Evolutionary conservation across 2,888 invertebrate species (phyloP), one percentile per base, ranked within the genome.

Genomic region (Trissolcus japonicus): DNA sequence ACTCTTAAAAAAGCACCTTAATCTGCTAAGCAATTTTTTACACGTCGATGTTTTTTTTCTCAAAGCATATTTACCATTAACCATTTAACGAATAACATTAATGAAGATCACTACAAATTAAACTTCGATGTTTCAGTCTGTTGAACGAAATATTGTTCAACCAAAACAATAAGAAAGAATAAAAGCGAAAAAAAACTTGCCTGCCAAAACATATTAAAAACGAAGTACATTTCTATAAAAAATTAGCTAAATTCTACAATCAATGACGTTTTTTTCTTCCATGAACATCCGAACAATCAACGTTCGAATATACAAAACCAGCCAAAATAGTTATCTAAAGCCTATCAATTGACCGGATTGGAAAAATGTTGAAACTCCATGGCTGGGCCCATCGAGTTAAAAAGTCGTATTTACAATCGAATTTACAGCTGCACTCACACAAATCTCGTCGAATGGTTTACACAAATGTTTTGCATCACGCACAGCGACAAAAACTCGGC

Each of bases 341-440:
- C 60, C 60, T 66, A 73, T 46, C 56, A 74, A 62, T 62, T 56
- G 53, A 74, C 62, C 62, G 51, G 74, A 60, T 41, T 11, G 62
- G 67, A 51, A 29, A 62, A 50, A 60, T 53, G 6, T 62, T 55
- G 57, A 57, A 67, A 67, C 46, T 57, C 43, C 41, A 67, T 67
- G 74, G 74, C 61, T 35, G 62, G 62, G 67, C 51, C 73, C 73
- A 48, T 66, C 56, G 55, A 16, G 14, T 16, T 6, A 16, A 46
- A 46, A 16, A 9, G n/a, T 51, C 62, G 41, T 35, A 69, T 21
- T 62, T 48, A 25, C 41, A 51, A 35, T 40, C 46, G 16, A 50
- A 61, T 69, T 40, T 56, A 60, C 68, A 61, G 7, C 13, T 29
- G 61, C 53, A 55, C 2, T 61, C 11, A 35, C 35, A 69, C 62